Evolutionary conservation across 2,797 vertebrate species (phyloP).

Genomic region (Echiichthys vipera): DNA sequence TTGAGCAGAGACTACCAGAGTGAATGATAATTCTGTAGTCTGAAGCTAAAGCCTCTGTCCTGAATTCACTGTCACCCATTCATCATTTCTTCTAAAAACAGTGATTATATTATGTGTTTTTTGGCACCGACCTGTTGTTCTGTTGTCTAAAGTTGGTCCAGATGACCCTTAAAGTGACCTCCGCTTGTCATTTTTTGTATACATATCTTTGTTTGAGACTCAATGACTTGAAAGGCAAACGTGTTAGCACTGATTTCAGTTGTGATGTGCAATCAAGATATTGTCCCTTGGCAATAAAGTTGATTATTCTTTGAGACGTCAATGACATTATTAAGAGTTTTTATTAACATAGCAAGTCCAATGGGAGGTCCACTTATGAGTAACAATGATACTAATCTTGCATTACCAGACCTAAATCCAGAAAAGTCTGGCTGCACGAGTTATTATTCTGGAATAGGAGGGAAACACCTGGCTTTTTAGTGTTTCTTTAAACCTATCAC

Average conservation of each 20-base stretch:
- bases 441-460: too few species aligned
- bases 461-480: too few species aligned
- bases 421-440: too few species aligned
- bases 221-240: constrained; percentile 34
- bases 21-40: background rate
- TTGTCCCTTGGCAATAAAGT: constrained; percentile 60
- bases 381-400: too few species aligned
- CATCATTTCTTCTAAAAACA: background rate
- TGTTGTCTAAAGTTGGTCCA: background rate
- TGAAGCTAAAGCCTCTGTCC: background rate
- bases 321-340: background rate
- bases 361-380: too few species aligned
- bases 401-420: too few species aligned
- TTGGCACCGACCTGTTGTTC: background rate
- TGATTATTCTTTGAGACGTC: constrained; percentile 47
- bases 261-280: constrained; percentile 51
- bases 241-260: constrained; percentile 65
- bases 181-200: background rate
- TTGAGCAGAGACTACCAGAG: background rate
- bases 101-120: background rate
- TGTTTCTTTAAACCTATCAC: too few species aligned
- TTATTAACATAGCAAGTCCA: constrained; percentile 11
- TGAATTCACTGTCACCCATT: background rate
- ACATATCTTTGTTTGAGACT: constrained; percentile 26
- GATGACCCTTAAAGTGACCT: background rate